phyloP scores from a whole-genome alignment of 2,888 invertebrate species.

The Conus canariensis region DNA sequence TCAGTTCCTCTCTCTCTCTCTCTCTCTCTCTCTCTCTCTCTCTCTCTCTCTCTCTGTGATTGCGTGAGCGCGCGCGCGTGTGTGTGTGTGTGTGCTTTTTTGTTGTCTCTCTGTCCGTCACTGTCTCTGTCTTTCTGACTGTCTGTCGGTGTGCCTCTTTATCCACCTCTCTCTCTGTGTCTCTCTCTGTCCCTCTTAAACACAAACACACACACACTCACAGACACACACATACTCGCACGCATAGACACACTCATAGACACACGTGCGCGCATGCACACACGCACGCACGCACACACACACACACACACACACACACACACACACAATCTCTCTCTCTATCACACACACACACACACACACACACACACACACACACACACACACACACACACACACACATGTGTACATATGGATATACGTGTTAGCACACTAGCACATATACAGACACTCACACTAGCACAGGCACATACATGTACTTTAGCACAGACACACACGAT shows the following conservation, averaged over 20 bases:
- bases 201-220: background rate
- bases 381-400: no score
- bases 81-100: background rate
- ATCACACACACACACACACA: no score
- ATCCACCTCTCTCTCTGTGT: background rate
- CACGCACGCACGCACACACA: background rate
- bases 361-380: no score
- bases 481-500: no score
- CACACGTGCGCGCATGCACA: background rate
- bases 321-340: background rate
- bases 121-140: background rate
- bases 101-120: background rate
- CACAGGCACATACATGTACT: no score
- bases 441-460: no score
- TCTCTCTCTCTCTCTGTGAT: background rate
- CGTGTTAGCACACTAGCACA: no score
- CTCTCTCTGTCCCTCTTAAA: background rate
- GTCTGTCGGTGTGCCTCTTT: background rate
- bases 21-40: background rate
- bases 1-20: no score
- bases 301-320: constrained; percentile 17
- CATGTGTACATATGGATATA: no score
- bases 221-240: background rate
- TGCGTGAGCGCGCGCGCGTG: background rate
- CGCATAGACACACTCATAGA: background rate